A percentile compares a stretch with the other conserved stretches of the same genome.
Evolutionary conservation across 2,113 vertebrate species (phyloP).

Genomic region (Coracopsis vasa): DNA sequence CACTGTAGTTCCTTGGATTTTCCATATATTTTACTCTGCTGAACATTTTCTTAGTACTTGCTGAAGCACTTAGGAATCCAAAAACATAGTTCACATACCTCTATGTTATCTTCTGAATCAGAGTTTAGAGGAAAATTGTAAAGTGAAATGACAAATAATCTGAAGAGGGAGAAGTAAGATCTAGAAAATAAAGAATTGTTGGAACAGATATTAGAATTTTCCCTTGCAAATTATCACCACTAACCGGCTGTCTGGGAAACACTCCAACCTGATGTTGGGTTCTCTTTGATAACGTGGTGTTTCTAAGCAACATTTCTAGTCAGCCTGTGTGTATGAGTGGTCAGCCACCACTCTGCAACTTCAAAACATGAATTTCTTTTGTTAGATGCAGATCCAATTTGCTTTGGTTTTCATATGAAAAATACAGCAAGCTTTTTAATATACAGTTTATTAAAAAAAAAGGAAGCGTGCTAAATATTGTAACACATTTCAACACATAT

Average conservation of each 20-base stretch:
- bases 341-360: constrained; percentile 47
- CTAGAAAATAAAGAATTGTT: constrained; percentile 65
- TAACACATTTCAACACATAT: neutral
- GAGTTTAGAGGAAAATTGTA: neutral
- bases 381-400: constrained; percentile 40
- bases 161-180: constrained; percentile 40
- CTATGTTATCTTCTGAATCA: neutral
- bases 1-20: neutral
- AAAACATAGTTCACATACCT: neutral
- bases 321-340: constrained; percentile 12
- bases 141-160: constrained; percentile 22
- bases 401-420: constrained; percentile 21
- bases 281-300: constrained; percentile 66
- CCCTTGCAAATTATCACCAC: constrained; percentile 69
- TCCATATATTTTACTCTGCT: neutral
- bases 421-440: constrained; percentile 46
- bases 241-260: constrained; percentile 69
- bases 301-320: constrained; percentile 64
- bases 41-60: neutral
- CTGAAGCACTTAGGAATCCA: neutral
- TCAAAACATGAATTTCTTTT: constrained; percentile 46
- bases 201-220: constrained; percentile 70
- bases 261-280: constrained; percentile 69
- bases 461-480: neutral
- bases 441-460: neutral